Percentiles rank a stretch among this genome's conserved stretches.
These are phyloP conservation scores for Chinchilla lanigera DNA, from an alignment of 2,113 vertebrate genomes.

Conservation along the genomic window DNA sequence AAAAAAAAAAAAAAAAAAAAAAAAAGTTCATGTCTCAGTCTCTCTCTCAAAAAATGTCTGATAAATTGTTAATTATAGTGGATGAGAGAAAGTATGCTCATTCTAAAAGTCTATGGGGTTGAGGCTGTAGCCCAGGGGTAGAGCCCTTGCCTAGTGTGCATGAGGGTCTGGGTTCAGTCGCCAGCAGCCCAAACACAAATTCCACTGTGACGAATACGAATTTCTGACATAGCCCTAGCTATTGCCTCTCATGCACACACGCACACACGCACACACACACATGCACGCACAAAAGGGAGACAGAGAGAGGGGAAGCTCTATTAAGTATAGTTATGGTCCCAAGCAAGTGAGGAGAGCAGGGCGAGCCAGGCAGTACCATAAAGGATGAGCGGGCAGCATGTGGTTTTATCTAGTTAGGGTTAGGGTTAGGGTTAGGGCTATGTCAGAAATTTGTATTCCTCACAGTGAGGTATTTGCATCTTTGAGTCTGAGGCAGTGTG, in stretches of 20 bases:
- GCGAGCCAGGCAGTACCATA: neutral
- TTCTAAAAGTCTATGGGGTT: neutral
- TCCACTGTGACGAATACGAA: too few species aligned
- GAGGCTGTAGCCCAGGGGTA: neutral
- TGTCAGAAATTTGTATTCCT: neutral
- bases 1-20: too few species aligned
- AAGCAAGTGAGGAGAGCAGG: neutral
- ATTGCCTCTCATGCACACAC: too few species aligned
- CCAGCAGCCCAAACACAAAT: neutral
- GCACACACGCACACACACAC: neutral
- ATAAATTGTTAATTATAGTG: neutral
- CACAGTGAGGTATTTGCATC: neutral
- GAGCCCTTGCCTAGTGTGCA: neutral
- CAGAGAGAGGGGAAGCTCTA: neutral
- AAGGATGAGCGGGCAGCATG: neutral
- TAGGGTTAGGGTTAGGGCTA: too few species aligned
- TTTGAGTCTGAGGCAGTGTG: neutral
- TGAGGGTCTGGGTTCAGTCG: neutral
- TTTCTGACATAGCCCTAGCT: too few species aligned
- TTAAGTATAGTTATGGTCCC: neutral
- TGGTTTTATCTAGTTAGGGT: constrained; percentile 5
- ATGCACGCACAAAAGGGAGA: neutral
- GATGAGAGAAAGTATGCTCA: neutral
- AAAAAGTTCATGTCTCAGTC: neutral
- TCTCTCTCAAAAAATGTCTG: neutral